Evolutionary conservation across 1,140 invertebrate species (phyloP).

Genomic region (Diorhabda elongata): DNA sequence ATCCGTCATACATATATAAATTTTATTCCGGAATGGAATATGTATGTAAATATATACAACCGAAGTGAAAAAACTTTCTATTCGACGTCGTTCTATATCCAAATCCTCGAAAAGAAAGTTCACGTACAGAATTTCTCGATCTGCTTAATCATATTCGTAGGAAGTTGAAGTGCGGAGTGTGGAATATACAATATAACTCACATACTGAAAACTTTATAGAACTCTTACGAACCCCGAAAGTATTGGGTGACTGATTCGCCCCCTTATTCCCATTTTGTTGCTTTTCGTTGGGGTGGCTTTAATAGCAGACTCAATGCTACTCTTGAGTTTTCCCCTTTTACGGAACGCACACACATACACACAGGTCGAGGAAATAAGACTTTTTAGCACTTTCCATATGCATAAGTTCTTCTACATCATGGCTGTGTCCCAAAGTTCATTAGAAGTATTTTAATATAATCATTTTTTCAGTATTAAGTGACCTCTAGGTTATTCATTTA

Average conservation of each 20-base stretch:
- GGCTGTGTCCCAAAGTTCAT: no score
- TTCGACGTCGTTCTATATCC: neutral
- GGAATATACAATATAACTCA: conserved; percentile 2
- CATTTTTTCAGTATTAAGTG: no score
- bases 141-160: neutral
- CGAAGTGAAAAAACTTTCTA: conserved; percentile 3
- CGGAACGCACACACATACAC: conserved; percentile 1
- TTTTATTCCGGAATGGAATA: neutral
- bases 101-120: conserved; percentile 2
- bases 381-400: neutral
- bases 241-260: conserved; percentile 1
- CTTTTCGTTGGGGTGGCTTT: neutral
- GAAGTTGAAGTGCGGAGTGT: conserved; percentile 1
- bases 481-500: no score
- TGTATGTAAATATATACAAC: conserved; percentile 5
- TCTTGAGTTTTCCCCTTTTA: conserved; percentile 2
- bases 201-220: neutral
- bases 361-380: neutral
- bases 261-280: conserved; percentile 1
- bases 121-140: neutral
- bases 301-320: conserved; percentile 2
- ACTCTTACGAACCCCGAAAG: conserved; percentile 1
- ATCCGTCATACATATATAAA: no score
- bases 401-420: no score
- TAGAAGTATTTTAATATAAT: no score